Base-by-base conservation (phyloP, 2,797 vertebrate genomes). In the Glyptemys insculpta region DNA sequence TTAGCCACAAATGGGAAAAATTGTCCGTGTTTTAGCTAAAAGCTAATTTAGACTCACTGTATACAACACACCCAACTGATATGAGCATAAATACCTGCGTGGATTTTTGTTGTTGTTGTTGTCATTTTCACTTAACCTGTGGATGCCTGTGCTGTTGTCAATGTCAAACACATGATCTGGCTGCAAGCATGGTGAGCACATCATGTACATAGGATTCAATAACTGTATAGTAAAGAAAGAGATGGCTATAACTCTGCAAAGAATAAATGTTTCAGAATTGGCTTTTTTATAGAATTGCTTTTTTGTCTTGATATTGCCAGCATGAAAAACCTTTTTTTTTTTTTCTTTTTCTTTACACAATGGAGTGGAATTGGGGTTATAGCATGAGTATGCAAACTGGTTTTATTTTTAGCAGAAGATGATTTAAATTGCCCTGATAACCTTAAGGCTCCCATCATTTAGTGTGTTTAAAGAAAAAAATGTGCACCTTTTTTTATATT, bases 401-500 rank as follows among this genome's bases (percentile, higher is more conserved):
- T 83, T 65, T 19, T 79, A 34, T 49, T 50, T 56, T 37, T 92
- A 47, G 56, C 37, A 50, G 65, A 80, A 78, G 27, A 47, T 1
- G 5, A 72, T 11, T 72, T 72, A 41, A 41, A 41, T 23, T 72
- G 37, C 37, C 21, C 37, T 72, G 25, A 18, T 49, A 49, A 31
- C 44, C 7, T 78, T 49, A 49, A 78, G 25, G 44, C 25, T 49
- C 12, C 74, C 12, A 31, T 49, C 44, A 49, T 83, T n/a, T 86
- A 76, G 1, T 37, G 2, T 56, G 6, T 91, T 59, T 94, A 89
- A 92, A 96, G 62, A 41, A 94, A 86, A 56, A 78, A 87, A 90
- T 91, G 19, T 88, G 91, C 87, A 94, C 54, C 6, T 93, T 68
- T 94, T 92, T 96, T 95, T 97, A 57, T 95, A 79, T 95, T 97